phyloP scores from a whole-genome alignment of 2,113 vertebrate species.

The Microtus ochrogaster region DNA sequence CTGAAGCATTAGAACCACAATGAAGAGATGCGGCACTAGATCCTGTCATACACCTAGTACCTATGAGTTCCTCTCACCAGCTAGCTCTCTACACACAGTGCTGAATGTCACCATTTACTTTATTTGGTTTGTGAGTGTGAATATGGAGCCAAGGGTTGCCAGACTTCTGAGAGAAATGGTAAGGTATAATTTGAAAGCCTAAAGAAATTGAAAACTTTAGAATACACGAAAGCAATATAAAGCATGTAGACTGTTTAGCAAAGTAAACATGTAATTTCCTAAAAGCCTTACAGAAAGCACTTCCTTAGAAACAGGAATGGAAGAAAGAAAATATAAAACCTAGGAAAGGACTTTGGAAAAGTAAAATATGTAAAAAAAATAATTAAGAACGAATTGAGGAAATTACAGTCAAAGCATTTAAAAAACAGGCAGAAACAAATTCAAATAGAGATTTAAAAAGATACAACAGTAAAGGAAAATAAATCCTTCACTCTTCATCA shows the following conservation, averaged over 20 bases:
- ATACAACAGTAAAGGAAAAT: not conserved
- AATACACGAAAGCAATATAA: not conserved
- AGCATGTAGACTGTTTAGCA: not conserved
- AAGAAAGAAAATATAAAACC: not conserved
- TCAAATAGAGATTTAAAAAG: not conserved
- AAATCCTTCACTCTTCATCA: not conserved
- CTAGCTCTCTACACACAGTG: not conserved
- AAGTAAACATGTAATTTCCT: not conserved
- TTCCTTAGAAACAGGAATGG: not conserved
- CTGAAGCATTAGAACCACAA: not conserved
- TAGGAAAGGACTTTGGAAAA: not conserved
- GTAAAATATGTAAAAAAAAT: not conserved
- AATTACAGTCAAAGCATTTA: not conserved
- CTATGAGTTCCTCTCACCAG: not conserved
- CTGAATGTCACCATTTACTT: not conserved
- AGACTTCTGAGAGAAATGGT: not conserved
- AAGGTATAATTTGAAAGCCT: not conserved
- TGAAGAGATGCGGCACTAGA: not conserved
- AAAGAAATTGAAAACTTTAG: not conserved
- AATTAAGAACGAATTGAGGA: not conserved
- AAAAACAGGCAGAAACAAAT: not conserved
- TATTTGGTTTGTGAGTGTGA: not conserved
- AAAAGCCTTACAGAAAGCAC: not conserved
- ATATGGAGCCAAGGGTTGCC: not conserved
- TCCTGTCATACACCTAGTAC: accelerated